Base-by-base conservation (phyloP, 2,888 invertebrate species). In the Lasius platythorax region DNA sequence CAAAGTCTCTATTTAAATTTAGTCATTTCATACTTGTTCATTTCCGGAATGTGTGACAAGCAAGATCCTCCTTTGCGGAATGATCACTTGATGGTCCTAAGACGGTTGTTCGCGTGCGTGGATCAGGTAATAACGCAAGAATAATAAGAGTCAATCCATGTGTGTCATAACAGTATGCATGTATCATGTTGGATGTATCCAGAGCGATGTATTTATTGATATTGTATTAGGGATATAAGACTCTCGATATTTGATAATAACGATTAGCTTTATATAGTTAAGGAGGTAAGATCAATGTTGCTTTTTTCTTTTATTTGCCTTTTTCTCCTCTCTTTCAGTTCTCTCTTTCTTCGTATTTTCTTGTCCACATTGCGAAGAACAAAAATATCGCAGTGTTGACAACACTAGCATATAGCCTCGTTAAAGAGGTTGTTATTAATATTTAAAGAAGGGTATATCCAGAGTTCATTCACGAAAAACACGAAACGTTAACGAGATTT, bases 141-240 rank as follows among this genome's bases (percentile, higher is more conserved):
- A 43, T 84, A 89, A 83, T 84, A 84, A 89, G 76, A 89, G 90
- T 91, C 91, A 91, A 91, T 91, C 91, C 89, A 88, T 86, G 91
- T 92, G 90, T 92, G 90, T 91, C 91, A 91, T 90, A 89, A 90
- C 86, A 88, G 91, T 93, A 88, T 92, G 90, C 91, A 90, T 93
- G 92, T 92, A 91, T 92, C 91, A 90, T 93, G 92, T 92, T 93
- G 93, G 91, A 91, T 93, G 93, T 93, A 93, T 91, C 86, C 90
- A 90, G 87, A 90, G 91, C 90, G 91, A 91, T 91, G 93, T 93
- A 94, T 93, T 93, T 93, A 93, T 94, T 93, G 90, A 87, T 88
- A 90, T 91, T 81, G 85, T 91, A 91, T 89, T 91, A 91, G 87
- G 76, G 86, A 72, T 72, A 68, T 89, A 89, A 90, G 88, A 86